A percentile compares a stretch with the other conserved stretches of the same genome.
These are phyloP conservation scores for Rhodinocichla rosea DNA, from an alignment of 2,113 vertebrate genomes.

Conservation along the genomic window DNA sequence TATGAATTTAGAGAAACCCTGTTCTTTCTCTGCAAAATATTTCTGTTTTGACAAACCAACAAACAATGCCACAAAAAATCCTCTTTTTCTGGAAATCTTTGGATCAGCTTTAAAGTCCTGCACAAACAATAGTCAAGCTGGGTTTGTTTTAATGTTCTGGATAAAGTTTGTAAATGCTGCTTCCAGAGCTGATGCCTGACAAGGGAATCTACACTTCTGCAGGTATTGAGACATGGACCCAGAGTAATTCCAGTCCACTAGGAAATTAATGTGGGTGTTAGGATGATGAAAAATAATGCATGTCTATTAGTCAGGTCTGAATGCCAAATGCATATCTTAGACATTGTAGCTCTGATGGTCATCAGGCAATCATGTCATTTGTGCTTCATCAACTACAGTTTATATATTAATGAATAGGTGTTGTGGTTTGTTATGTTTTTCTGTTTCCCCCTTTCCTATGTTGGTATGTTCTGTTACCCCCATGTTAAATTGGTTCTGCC, in stretches of 20 bases:
- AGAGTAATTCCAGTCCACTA: not conserved
- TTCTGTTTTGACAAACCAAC: not conserved
- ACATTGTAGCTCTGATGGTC: not conserved
- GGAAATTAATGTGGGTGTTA: not conserved
- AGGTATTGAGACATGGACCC: not conserved
- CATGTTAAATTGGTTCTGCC: too few relatives aligned
- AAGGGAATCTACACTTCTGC: not conserved
- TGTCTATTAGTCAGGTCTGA: not conserved
- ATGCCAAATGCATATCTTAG: not conserved
- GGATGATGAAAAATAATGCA: not conserved
- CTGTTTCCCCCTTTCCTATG: too few relatives aligned
- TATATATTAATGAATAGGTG: constrained; percentile 43
- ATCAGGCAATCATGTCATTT: constrained; percentile 24
- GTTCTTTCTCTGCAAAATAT: not conserved
- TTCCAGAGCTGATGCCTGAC: not conserved
- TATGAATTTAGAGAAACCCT: not conserved
- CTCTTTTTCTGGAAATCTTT: not conserved
- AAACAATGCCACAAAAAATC: not conserved
- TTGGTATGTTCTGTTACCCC: too few relatives aligned
- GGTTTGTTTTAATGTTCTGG: not conserved
- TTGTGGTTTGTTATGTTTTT: too few relatives aligned
- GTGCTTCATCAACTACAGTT: constrained; percentile 29
- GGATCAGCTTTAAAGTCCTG: not conserved
- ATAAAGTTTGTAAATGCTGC: not conserved
- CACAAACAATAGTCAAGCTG: not conserved